Evolutionary conservation across 1,140 invertebrate species (phyloP).

Genomic region (Manduca sexta): DNA sequence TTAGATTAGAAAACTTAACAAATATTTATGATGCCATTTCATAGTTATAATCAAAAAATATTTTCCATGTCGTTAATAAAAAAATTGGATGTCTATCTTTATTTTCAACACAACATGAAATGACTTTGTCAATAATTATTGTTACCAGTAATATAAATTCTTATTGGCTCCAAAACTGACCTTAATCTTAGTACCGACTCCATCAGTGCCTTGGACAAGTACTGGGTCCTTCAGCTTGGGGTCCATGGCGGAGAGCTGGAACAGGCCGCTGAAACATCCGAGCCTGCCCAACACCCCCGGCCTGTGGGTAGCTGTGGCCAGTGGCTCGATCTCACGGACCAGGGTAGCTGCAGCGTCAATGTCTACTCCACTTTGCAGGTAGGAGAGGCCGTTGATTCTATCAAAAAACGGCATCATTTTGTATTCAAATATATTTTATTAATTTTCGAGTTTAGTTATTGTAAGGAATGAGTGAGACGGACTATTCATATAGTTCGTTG

Average conservation of each 20-base stretch:
- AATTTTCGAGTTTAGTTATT: too few relatives aligned
- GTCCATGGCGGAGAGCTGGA: slow-evolving; percentile 80
- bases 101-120: too few relatives aligned
- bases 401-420: neutral
- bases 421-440: too few relatives aligned
- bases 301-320: slow-evolving; percentile 79
- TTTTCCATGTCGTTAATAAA: too few relatives aligned
- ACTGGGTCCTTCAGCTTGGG: slow-evolving; percentile 83
- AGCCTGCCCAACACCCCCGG: slow-evolving; percentile 85
- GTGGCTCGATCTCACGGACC: slow-evolving; percentile 87
- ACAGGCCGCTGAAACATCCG: slow-evolving; percentile 95
- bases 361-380: slow-evolving; percentile 94
- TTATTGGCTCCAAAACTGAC: slow-evolving; percentile 65
- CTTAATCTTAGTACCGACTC: slow-evolving; percentile 95
- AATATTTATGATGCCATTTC: too few relatives aligned
- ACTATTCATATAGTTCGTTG: neutral
- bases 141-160: too few relatives aligned
- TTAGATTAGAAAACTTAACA: too few relatives aligned
- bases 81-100: too few relatives aligned
- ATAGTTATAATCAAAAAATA: too few relatives aligned
- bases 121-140: too few relatives aligned
- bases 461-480: too few relatives aligned
- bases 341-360: slow-evolving; percentile 92
- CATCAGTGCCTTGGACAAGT: slow-evolving; percentile 94
- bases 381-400: slow-evolving; percentile 80